A percentile compares a stretch with the other conserved stretches of the same genome.
Evolutionary conservation across 2,797 vertebrate genomes (phyloP).

Genomic region (Channa striata): DNA sequence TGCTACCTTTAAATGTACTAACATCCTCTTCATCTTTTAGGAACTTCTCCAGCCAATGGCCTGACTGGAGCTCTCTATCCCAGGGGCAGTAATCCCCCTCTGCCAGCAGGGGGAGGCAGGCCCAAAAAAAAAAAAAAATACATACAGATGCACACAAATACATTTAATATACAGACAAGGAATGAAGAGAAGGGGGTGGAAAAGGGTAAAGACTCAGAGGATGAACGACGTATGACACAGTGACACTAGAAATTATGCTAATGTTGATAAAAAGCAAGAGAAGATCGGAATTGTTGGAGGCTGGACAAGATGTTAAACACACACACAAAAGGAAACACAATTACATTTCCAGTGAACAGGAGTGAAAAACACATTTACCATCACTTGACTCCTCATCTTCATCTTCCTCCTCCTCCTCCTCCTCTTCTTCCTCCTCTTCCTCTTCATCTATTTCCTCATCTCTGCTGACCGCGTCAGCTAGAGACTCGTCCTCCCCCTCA

Average conservation of each 20-base stretch:
- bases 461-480: slow-evolving; percentile 71
- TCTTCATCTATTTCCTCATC: slow-evolving; percentile 74
- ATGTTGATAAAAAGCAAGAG: slow-evolving; percentile 19
- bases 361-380: slow-evolving; percentile 80
- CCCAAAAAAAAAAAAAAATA: slow-evolving; percentile 59
- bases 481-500: slow-evolving; percentile 57
- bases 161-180: slow-evolving; percentile 40
- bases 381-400: slow-evolving; percentile 92
- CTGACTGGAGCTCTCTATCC: slow-evolving; percentile 93
- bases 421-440: slow-evolving; percentile 79
- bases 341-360: background rate
- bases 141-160: slow-evolving; percentile 10
- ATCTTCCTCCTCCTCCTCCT: slow-evolving; percentile 82
- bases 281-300: slow-evolving; percentile 3
- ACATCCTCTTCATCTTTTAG: slow-evolving; percentile 92
- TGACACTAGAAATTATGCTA: slow-evolving; percentile 35
- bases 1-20: slow-evolving; percentile 94
- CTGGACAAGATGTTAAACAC: slow-evolving; percentile 6
- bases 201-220: slow-evolving; percentile 49
- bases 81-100: slow-evolving; percentile 96
- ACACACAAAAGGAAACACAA: slow-evolving; percentile 29
- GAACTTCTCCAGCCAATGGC: slow-evolving; percentile 90
- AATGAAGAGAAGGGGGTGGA: slow-evolving; percentile 43
- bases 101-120: slow-evolving; percentile 90
- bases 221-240: slow-evolving; percentile 45